Conservation (phyloP, 2,797 vertebrate species). For the Carduelis carduelis region DNA sequence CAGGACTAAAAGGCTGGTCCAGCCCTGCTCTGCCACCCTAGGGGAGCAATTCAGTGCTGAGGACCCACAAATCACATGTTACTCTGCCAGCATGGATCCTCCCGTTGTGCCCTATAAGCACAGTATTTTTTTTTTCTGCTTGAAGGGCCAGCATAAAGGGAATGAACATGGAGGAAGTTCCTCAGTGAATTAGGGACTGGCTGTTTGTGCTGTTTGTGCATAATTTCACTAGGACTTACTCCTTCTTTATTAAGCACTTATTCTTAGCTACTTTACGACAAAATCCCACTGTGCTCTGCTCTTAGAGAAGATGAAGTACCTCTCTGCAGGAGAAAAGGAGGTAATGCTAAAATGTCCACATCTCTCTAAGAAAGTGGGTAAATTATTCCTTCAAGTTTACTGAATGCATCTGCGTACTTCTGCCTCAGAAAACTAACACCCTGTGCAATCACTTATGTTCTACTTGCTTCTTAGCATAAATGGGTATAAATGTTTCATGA, state of each 20-base stretch:
- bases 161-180: background rate
- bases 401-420: background rate
- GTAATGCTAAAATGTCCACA: background rate
- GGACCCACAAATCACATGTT: background rate
- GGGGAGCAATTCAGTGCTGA: background rate
- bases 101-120: background rate
- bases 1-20: background rate
- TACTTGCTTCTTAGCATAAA: background rate
- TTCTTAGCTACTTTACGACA: background rate
- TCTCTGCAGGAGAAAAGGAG: background rate
- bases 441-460: background rate
- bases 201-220: background rate
- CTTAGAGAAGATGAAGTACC: background rate
- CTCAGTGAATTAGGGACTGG: background rate
- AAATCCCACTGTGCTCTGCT: background rate
- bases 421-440: background rate
- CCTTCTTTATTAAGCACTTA: background rate
- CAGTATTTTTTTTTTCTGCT: background rate
- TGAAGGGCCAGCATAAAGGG: background rate
- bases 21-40: accelerated
- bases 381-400: background rate
- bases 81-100: background rate
- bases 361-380: background rate
- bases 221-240: background rate
- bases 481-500: background rate